A percentile compares a stretch with the other conserved stretches of the same genome.
Evolutionary conservation across 2,797 vertebrate genomes (phyloP).

Genomic region (Myripristis murdjan): DNA sequence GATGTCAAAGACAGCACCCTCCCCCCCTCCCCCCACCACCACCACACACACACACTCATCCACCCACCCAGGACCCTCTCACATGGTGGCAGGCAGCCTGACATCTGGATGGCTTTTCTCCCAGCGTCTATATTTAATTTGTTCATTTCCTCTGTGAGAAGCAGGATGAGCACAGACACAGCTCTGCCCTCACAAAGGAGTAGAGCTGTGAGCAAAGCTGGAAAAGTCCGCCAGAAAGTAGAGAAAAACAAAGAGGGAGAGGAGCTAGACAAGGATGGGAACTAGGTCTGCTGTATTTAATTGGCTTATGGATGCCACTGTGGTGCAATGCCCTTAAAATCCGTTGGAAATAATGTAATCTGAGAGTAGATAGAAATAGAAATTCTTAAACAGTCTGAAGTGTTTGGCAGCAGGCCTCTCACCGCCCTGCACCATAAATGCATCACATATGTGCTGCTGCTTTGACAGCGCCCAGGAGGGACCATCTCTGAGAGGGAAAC

Average conservation of each 20-base stretch:
- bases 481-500: constrained; percentile 58
- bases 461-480: constrained; percentile 43
- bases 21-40: too few species aligned
- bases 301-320: constrained; percentile 24
- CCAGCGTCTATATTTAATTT: constrained; percentile 66
- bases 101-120: constrained; percentile 49
- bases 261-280: neutral
- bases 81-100: neutral
- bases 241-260: neutral
- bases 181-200: neutral
- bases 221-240: neutral
- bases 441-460: constrained; percentile 58
- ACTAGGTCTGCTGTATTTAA: constrained; percentile 15
- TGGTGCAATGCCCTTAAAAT: constrained; percentile 8
- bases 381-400: constrained; percentile 60
- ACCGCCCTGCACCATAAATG: constrained; percentile 55
- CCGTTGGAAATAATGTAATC: constrained; percentile 38
- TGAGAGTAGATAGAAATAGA: constrained; percentile 40
- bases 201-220: neutral
- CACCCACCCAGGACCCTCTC: neutral
- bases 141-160: constrained; percentile 51
- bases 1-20: neutral
- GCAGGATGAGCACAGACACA: constrained; percentile 15
- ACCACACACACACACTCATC: constrained; percentile 5
- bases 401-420: constrained; percentile 58